Evolutionary conservation across 2,888 invertebrate species (phyloP), one percentile per base, ranked within the genome.

Genomic region (Clivina fossor): DNA sequence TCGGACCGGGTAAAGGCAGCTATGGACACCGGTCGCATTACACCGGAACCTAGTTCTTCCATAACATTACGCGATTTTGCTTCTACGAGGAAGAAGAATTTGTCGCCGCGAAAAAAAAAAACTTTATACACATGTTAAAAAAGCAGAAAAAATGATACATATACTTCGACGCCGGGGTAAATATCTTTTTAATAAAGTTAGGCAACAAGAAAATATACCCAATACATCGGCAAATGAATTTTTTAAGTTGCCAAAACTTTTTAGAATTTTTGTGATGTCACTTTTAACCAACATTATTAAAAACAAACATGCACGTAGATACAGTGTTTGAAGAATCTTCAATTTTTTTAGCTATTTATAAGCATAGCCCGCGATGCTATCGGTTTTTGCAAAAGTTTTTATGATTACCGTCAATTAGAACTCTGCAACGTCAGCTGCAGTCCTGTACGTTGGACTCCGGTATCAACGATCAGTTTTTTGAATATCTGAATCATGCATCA

Each of bases 381-480:
- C n/a, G 41, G 22, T 41, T 11, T 24, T 4, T 15, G 26, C n/a
- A 41, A 41, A 41, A 41, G 26, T 4, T 24, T n/a, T n/a, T 41
- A 11, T 13, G 20, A 5, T 38, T 38, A 22, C 38, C 38, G 4
- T 38, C 38, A 2, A 19, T 38, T 19, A 38, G 18, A 19, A 38
- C 38, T 7, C 22, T 38, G 9, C 18, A 19, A 19, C 38, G 38
- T 3, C 9, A 19, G 4, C 11, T 38, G 18, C 9, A 16, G 19
- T 19, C 7, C 9, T 38, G 18, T 26, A 24, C 5, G n/a, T 8
- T 43, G 13, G 16, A 24, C 16, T 2, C 43, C 2, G 43, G 43
- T 11, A 43, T 43, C 2, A 24, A 43, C 26, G 26, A 43, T 4
- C 8, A 26, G 5, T 43, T 43, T 11, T 43, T 43, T 24, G 9